These are phyloP conservation scores for Orchesella cincta DNA, from an alignment of 1,140 invertebrate genomes.

Conservation along the genomic window DNA sequence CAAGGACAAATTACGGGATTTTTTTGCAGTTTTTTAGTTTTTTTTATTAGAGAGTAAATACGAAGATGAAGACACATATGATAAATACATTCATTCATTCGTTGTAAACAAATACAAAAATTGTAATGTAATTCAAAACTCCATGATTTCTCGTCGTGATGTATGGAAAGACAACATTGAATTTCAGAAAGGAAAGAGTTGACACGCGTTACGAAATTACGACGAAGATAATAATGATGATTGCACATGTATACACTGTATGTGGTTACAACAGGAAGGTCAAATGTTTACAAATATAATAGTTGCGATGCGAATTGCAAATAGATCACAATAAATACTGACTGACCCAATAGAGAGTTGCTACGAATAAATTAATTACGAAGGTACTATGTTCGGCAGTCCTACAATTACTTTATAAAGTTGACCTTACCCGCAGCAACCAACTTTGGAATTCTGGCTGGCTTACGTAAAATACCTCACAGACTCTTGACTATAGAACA, in stretches of 20 bases:
- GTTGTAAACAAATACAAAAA: slow-evolving; percentile 10
- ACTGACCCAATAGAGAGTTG: neutral
- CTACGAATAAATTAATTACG: neutral
- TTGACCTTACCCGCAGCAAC: too few species aligned
- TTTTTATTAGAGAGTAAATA: too few species aligned
- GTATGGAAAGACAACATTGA: slow-evolving; percentile 23
- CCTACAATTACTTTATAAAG: too few species aligned
- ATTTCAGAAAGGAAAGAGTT: slow-evolving; percentile 10
- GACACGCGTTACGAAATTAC: neutral
- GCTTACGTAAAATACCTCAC: too few species aligned
- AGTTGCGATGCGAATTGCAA: neutral
- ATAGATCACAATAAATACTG: neutral
- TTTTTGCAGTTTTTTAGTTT: too few species aligned
- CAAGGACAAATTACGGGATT: too few species aligned
- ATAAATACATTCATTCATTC: neutral
- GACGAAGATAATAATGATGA: neutral
- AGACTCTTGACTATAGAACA: too few species aligned
- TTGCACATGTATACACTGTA: neutral
- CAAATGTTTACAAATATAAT: neutral
- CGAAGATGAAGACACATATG: neutral
- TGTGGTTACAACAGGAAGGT: neutral
- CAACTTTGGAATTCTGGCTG: too few species aligned
- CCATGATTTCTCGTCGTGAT: neutral
- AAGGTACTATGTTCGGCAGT: too few species aligned
- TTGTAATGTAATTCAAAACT: neutral